phyloP scores from a whole-genome alignment of 2,797 vertebrate genomes.

The Parambassis ranga region DNA sequence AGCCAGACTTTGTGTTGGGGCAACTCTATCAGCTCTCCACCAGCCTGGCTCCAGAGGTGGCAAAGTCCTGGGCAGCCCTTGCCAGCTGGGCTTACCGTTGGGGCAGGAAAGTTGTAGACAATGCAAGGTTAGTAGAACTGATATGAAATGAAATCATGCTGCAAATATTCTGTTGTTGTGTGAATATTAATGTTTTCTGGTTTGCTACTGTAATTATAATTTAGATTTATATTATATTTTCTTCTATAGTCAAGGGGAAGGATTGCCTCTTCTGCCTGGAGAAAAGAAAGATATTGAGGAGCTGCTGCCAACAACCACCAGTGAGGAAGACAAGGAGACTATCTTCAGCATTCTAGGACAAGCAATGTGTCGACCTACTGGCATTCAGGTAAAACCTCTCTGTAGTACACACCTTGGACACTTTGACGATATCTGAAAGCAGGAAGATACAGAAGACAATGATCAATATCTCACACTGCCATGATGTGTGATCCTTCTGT shows the following conservation, averaged over 20 bases:
- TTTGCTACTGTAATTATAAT: neutral
- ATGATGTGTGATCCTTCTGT: too few relatives aligned
- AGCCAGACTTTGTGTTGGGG: slow-evolving; percentile 94
- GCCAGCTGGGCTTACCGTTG: slow-evolving; percentile 99
- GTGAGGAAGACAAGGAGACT: slow-evolving; percentile 90
- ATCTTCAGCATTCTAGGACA: slow-evolving; percentile 98
- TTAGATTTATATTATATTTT: neutral
- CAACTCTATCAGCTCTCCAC: slow-evolving; percentile 96
- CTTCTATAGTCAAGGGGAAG: slow-evolving; percentile 91
- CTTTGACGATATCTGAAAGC: too few relatives aligned
- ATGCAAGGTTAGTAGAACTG: slow-evolving; percentile 90
- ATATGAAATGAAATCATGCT: too few relatives aligned
- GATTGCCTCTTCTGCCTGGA: slow-evolving; percentile 88
- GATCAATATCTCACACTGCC: too few relatives aligned
- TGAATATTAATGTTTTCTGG: neutral
- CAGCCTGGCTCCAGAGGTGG: slow-evolving; percentile 93
- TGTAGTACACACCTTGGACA: too few relatives aligned
- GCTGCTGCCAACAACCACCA: slow-evolving; percentile 87
- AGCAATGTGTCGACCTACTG: slow-evolving; percentile 95
- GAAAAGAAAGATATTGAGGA: slow-evolving; percentile 94
- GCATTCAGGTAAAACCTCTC: slow-evolving; percentile 86
- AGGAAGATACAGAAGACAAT: neutral
- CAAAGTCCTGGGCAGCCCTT: slow-evolving; percentile 98
- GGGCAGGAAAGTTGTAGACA: slow-evolving; percentile 98
- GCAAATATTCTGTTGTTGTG: neutral